Percentiles rank a stretch among this genome's conserved stretches.
phyloP scores from a whole-genome alignment of 1,140 invertebrate species.

The Diprion similis region DNA sequence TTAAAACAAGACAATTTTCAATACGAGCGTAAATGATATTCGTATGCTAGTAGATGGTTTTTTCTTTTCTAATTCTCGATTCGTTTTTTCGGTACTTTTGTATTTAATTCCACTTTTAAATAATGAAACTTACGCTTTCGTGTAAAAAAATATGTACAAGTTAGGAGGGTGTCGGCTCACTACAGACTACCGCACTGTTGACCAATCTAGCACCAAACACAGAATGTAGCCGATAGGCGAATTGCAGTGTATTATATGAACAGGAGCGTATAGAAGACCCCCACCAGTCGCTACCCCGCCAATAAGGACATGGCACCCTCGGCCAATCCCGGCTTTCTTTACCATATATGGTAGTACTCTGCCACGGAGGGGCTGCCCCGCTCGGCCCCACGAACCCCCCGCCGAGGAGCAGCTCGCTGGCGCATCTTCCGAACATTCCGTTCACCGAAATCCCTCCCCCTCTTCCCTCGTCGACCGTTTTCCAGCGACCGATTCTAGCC shows the following conservation, averaged over 20 bases:
- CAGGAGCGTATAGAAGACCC: constrained; percentile 34
- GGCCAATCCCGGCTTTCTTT: constrained; percentile 62
- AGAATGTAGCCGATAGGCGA: constrained; percentile 51
- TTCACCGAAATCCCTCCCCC: background rate
- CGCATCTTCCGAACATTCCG: background rate
- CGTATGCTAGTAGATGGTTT: too few species aligned
- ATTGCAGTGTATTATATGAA: constrained; percentile 56
- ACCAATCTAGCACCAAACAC: constrained; percentile 48
- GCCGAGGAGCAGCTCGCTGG: constrained; percentile 1
- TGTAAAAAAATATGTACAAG: constrained; percentile 55
- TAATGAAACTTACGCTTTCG: constrained; percentile 47
- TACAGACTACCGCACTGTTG: constrained; percentile 30
- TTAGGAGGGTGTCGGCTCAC: constrained; percentile 30
- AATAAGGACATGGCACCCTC: constrained; percentile 55
- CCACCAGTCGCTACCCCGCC: constrained; percentile 41
- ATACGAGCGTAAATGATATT: too few species aligned
- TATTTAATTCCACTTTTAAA: too few species aligned
- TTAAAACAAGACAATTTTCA: too few species aligned
- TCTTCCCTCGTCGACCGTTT: background rate
- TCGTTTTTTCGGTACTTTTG: too few species aligned
- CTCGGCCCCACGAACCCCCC: constrained; percentile 23
- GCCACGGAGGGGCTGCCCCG: constrained; percentile 40
- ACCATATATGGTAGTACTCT: constrained; percentile 65
- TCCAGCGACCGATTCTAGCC: background rate
- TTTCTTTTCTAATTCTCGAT: too few species aligned